Evolutionary conservation across 1,140 invertebrate species (phyloP), one percentile per base, ranked within the genome.

Genomic region (Dendroctonus valens): DNA sequence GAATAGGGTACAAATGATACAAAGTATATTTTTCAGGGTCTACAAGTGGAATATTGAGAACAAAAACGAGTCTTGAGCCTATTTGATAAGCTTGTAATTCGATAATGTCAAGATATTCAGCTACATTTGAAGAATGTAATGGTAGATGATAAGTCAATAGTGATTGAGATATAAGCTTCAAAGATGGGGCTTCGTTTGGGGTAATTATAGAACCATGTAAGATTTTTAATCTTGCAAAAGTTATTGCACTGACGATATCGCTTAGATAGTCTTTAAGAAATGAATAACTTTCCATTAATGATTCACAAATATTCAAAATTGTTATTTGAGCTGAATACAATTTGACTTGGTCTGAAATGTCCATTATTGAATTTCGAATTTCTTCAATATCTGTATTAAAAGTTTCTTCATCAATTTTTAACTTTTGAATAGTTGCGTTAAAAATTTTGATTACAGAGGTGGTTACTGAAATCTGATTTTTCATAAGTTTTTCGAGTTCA

Each of bases 381-480:
- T 55, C 53, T 57, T 58, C 11, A 8, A 70, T 55, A 58, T 61
- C n/a, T n/a, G n/a, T n/a, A n/a, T n/a, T n/a, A n/a, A n/a, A n/a
- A n/a, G n/a, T n/a, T n/a, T n/a, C 51, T 51, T 68, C 66, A 44
- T 66, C 67, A n/a, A 69, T 54, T 39, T 65, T 41, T 38, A 69
- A 42, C 60, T 70, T 68, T 51, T 65, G 49, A 39, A 70, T 60
- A 40, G 69, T 71, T 15, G 57, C 12, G 41, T 71, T 71, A 46
- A 71, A 71, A 51, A 55, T 71, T 60, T 62, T 62, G 26, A 71
- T 69, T 0, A 64, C 66, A 6, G 62, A 67, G 6, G 68, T 67
- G 15, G 59, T 55, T 7, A 71, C 51, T 41, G 65, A 64, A 40
- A 71, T 71, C 65, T 69, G 70, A 15, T 69, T 64, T 59, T 69